Percentiles rank a stretch among this genome's conserved stretches.
Conservation (phyloP, 2,113 vertebrate genomes). For the Microtus richardsoni region DNA sequence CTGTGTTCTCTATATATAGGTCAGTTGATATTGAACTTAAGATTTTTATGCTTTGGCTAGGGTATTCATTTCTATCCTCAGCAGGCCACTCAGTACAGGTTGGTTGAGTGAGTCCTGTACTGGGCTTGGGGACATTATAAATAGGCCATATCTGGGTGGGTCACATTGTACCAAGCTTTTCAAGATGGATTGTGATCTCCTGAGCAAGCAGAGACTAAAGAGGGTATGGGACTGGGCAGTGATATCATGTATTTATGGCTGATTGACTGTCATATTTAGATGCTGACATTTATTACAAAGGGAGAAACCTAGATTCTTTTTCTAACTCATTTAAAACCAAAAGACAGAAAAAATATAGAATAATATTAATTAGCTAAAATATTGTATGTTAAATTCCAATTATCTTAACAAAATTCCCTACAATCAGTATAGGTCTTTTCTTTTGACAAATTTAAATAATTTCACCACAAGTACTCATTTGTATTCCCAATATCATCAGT, state of each 20-base stretch:
- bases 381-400: slow-evolving; percentile 53
- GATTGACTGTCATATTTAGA: not conserved
- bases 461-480: slow-evolving; percentile 69
- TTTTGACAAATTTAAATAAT: slow-evolving; percentile 57
- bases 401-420: slow-evolving; percentile 53
- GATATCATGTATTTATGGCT: not conserved
- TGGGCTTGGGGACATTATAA: not conserved
- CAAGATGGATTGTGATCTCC: not conserved
- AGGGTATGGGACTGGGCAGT: not conserved
- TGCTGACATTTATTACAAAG: not conserved
- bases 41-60: not conserved
- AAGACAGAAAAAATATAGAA: not conserved
- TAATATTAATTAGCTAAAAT: slow-evolving; percentile 52
- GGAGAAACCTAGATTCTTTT: not conserved
- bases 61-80: not conserved
- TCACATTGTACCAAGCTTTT: not conserved
- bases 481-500: slow-evolving; percentile 58
- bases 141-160: not conserved
- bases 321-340: slow-evolving; percentile 33
- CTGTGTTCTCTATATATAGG: not conserved
- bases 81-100: not conserved
- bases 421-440: slow-evolving; percentile 47
- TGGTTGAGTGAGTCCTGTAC: not conserved
- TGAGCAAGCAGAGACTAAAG: not conserved
- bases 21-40: not conserved